Evolutionary conservation across 2,113 vertebrate species (phyloP), one percentile per base, ranked within the genome.

Genomic region (Paralichthys olivaceus): DNA sequence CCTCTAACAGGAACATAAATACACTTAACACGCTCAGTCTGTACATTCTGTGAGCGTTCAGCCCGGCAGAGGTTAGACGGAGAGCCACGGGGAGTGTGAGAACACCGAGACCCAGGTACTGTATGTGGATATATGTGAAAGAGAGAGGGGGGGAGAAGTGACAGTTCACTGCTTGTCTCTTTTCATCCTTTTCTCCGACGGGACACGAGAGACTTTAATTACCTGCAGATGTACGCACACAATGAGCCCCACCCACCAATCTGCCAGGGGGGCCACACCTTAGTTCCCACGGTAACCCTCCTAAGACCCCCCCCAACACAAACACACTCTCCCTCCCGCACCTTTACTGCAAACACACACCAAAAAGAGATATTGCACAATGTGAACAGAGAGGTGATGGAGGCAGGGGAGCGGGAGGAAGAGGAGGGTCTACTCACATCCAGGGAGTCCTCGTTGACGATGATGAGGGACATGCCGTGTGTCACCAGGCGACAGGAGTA

Each of bases 391-490:
- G 32, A 67, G 0, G 7, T 13, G 22, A 58, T 28, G 0, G 7
- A 56, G 40, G 7, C 43, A 28, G 34, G 49, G 29, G 17, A 20
- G 47, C 45, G 25, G 32, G 66, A 63, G 45, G 22, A 51, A 45
- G 65, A 67, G 23, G 72, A 75, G 1, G 70, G 20, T 62, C 22
- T 79, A 98, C 98, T 99, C 93, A 99, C 97, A 59, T 99, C 98
- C 82, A 99, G 90, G 0, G 97, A 98, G 85, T 99, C 97, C 85
- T 99, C 97, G 55, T 99, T 99, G 93, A 99, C 90, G 22, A 98
- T 92, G 91, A 99, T 94, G 75, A 99, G 98, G 90, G 97, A 97
- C 98, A 99, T 99, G 83, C 94, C 97, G 79, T 99, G 97, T 29
- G 97, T 96, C 66, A 99, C 94, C 80, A 99, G 91, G 54, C 92